Base-by-base conservation (phyloP, 1,140 invertebrate species). In the Euglossa dilemma region DNA sequence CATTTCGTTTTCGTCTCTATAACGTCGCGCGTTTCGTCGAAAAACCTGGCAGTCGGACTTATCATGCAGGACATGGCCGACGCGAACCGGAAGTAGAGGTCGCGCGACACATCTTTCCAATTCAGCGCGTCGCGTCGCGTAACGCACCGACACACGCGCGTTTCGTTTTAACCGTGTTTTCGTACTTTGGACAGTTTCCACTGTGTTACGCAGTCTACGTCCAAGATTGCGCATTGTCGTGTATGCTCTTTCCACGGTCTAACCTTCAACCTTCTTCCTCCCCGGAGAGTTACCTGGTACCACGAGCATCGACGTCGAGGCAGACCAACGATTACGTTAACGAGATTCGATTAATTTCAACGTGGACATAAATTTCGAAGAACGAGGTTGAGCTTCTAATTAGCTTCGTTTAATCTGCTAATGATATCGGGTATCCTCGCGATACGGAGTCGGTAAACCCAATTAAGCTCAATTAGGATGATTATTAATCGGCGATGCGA, bases 191-290 rank as follows among this genome's bases (percentile, higher is more conserved):
- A 63, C 16, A 14, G 20, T 84, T 79, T 85, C 50, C 79, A 78
- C 63, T 16, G 3, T 84, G 82, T 87, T 85, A 81, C 80, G 64
- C 52, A 85, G 85, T 84, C 80, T 77, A 87, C 61, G 85, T 12
- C 82, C 45, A 28, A 67, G 78, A 84, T 89, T 89, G 74, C 78
- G 76, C 36, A 69, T 72, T 83, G 80, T 88, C 61, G 71, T 50
- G 11, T 69, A 63, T 64, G 82, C 71, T 79, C 67, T 61, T 57
- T 47, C 67, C 59, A n/a, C n/a, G 52, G 81, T 93, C 95, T 94
- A 95, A 96, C 95, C 74, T 95, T 95, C 6, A 95, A 93, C 18
- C 94, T 95, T 71, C 94, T 91, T 6, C 67, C 57, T 20, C 20
- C 8, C 18, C 36, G 14, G 4, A 14, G 14, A 14, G 1, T 54